Evolutionary conservation across 2,797 vertebrate species (phyloP).

Genomic region (Hafferia zeledoni): DNA sequence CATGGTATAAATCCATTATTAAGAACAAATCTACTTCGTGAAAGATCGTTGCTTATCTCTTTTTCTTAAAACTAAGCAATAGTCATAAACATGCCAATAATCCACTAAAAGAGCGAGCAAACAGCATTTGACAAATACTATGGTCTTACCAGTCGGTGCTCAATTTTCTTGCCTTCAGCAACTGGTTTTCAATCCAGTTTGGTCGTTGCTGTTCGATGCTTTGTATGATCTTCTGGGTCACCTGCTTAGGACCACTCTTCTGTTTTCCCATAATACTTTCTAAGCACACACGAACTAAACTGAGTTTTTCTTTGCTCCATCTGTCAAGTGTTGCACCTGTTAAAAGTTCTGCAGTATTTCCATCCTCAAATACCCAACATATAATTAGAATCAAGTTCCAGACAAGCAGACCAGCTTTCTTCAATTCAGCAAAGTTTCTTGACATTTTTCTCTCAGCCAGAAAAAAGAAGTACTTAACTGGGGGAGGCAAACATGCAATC

Average conservation of each 20-base stretch:
- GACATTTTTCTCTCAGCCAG: slow-evolving; percentile 89
- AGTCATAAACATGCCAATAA: background rate
- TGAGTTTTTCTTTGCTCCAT: slow-evolving; percentile 85
- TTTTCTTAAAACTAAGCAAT: background rate
- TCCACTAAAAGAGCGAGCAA: background rate
- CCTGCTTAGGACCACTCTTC: slow-evolving; percentile 84
- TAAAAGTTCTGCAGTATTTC: slow-evolving; percentile 84
- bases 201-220: slow-evolving; percentile 87
- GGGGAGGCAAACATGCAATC: slow-evolving; percentile 89
- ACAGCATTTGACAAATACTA: background rate
- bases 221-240: slow-evolving; percentile 87
- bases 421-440: slow-evolving; percentile 85
- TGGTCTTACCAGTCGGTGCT: slow-evolving; percentile 84
- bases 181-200: slow-evolving; percentile 88
- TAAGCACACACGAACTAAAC: slow-evolving; percentile 87
- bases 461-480: slow-evolving; percentile 92
- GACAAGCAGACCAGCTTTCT: slow-evolving; percentile 87
- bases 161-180: slow-evolving; percentile 88
- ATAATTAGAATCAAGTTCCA: slow-evolving; percentile 88
- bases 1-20: background rate
- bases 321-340: slow-evolving; percentile 83
- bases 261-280: slow-evolving; percentile 84
- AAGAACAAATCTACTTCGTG: background rate
- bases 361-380: slow-evolving; percentile 88
- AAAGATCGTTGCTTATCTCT: background rate